A percentile compares a stretch with the other conserved stretches of the same genome.
phyloP scores from a whole-genome alignment of 2,888 invertebrate species.

The Ormia ochracea region DNA sequence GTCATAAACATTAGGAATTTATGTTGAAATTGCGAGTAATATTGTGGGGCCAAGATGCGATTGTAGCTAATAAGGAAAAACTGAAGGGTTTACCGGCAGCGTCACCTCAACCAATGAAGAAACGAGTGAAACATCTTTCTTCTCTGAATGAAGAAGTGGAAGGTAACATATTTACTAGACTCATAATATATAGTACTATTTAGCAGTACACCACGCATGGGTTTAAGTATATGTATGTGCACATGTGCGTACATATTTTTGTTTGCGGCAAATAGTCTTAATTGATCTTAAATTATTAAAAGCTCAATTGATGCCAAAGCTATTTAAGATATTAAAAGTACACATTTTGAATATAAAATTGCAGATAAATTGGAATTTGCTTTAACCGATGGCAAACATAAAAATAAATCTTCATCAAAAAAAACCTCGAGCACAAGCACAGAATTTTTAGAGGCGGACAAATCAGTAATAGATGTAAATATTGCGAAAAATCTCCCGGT shows the following conservation, averaged over 20 bases:
- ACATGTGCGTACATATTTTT: no score
- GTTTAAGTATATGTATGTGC: no score
- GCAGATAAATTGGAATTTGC: background rate
- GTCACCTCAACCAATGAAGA: slow-evolving; percentile 73
- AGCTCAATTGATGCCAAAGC: no score
- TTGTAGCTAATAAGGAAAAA: slow-evolving; percentile 24
- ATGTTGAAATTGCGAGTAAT: slow-evolving; percentile 27
- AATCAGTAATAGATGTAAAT: slow-evolving; percentile 20
- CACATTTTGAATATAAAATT: background rate
- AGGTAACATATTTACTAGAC: no score
- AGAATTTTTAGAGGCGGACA: slow-evolving; percentile 64
- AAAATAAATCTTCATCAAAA: slow-evolving; percentile 10
- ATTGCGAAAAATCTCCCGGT: background rate
- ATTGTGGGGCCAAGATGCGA: slow-evolving; percentile 45
- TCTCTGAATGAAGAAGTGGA: slow-evolving; percentile 68
- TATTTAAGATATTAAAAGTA: no score
- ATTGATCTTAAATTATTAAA: no score
- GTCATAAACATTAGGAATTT: slow-evolving; percentile 61
- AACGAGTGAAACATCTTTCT: slow-evolving; percentile 70
- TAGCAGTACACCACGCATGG: background rate
- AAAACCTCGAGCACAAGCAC: slow-evolving; percentile 65
- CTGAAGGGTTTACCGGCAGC: slow-evolving; percentile 21
- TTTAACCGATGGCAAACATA: background rate
- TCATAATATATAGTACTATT: background rate
- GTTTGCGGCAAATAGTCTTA: no score